phyloP scores from a whole-genome alignment of 1,140 invertebrate species.

The Papilio helenus region DNA sequence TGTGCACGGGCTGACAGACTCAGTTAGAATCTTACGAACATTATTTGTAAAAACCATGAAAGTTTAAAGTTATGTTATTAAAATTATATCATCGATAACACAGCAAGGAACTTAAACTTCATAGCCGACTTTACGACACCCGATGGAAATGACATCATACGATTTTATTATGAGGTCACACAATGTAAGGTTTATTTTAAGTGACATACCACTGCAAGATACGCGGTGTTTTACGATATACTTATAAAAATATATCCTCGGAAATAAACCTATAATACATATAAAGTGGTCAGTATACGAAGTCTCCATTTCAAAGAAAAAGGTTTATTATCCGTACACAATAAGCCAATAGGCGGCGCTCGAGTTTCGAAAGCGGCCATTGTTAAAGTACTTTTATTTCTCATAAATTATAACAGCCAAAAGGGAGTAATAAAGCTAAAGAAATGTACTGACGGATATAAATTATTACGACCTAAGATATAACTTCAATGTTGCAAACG shows the following conservation, averaged over 20 bases:
- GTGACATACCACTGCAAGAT: not conserved
- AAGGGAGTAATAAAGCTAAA: constrained; percentile 27
- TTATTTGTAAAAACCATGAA: too few relatives aligned
- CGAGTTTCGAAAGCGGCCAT: constrained; percentile 29
- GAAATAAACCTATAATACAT: constrained; percentile 23
- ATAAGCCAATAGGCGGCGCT: constrained; percentile 27
- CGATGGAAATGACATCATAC: constrained; percentile 1
- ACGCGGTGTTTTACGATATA: constrained; percentile 1
- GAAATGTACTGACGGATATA: constrained; percentile 18
- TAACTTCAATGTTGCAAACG: not conserved
- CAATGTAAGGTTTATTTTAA: constrained; percentile 26
- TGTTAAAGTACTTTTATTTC: constrained; percentile 30
- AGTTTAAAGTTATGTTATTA: not conserved
- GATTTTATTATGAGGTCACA: constrained; percentile 27
- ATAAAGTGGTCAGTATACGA: constrained; percentile 20
- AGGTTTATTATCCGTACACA: constrained; percentile 27
- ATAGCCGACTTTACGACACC: constrained; percentile 23
- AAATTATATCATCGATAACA: constrained; percentile 4
- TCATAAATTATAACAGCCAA: constrained; percentile 26
- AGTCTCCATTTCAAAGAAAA: constrained; percentile 22
- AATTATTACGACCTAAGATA: constrained; percentile 12
- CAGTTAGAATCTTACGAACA: too few relatives aligned
- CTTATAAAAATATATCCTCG: not conserved
- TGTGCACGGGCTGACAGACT: too few relatives aligned
- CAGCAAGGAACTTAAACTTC: not conserved